These are phyloP conservation scores for Athalia cordata DNA, from an alignment of 2,888 invertebrate species.

Conservation along the genomic window DNA sequence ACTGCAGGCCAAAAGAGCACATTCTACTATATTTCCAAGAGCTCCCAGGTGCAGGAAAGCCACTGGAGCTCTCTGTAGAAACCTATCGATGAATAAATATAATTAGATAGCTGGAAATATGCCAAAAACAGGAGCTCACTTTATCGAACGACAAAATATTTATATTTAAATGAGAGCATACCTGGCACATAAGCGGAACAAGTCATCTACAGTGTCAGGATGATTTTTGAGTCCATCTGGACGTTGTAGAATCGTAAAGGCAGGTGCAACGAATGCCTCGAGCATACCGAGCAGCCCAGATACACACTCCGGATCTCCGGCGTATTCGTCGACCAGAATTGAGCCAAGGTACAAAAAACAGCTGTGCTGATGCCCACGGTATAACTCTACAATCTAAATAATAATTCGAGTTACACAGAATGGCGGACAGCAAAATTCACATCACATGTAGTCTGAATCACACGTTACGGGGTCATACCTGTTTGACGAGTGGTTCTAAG, in stretches of 20 bases:
- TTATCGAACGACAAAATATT: not conserved
- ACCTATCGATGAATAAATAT: conserved; percentile 73
- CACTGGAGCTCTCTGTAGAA: conserved; percentile 90
- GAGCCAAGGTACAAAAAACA: conserved; percentile 94
- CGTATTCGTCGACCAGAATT: conserved; percentile 93
- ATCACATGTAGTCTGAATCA: conserved; percentile 15
- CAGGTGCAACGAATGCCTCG: conserved; percentile 87
- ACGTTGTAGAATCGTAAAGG: conserved; percentile 87
- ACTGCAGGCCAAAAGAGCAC: conserved; percentile 87
- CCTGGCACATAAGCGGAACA: conserved; percentile 90
- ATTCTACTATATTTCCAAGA: conserved; percentile 85
- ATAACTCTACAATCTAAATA: conserved; percentile 81
- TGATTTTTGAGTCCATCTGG: conserved; percentile 90
- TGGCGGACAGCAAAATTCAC: conserved; percentile 14
- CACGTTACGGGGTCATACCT: conserved; percentile 74
- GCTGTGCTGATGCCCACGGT: conserved; percentile 87
- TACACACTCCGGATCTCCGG: conserved; percentile 81
- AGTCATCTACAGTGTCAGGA: conserved; percentile 98
- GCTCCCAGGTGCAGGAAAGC: conserved; percentile 87
- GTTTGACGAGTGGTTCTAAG: conserved; percentile 87
- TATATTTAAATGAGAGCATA: conserved; percentile 52
- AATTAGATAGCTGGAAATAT: not conserved
- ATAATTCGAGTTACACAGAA: conserved; percentile 33
- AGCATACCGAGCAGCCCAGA: conserved; percentile 90
- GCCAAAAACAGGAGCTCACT: not conserved